Evolutionary conservation across 2,888 invertebrate species (phyloP), one percentile per base, ranked within the genome.

Genomic region (Heliconius hortense): DNA sequence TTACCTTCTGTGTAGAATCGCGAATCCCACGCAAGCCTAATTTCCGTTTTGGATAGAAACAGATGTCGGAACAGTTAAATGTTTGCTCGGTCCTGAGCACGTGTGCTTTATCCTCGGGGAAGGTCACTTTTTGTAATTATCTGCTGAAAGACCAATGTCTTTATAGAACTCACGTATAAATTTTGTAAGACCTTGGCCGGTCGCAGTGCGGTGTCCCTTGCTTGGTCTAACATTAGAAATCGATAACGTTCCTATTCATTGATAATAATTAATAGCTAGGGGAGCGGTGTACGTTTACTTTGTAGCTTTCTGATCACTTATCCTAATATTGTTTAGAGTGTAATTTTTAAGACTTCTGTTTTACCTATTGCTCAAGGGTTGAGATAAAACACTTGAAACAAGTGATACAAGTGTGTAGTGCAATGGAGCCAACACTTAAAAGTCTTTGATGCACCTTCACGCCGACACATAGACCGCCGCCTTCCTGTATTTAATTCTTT

Each of bases 321-420:
- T 79, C 82, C 83, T 86, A 86, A 89, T 89, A 82, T 83, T 88
- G 85, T 88, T 88, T 89, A 85, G 84, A 89, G 90, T 90, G 90
- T 91, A 90, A 91, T 88, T 93, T 92, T 78, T 91, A 92, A 83
- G 85, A 84, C 89, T 91, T 89, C 92, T 89, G 90, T 91, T 89
- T 90, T 90, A 90, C 90, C 89, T 89, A 84, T 83, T 82, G 83
- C 82, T 91, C 90, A 84, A 91, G 90, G 88, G 88, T 87, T 88
- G 82, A 86, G 92, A 91, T 92, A 92, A 92, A 83, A 81, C 75
- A 77, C 75, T 76, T 89, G 31, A 35, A 35, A 35, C 88, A 84
- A 91, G 91, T 88, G 88, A 82, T 84, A 83, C 82, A 84, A 91
- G 90, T 90, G 86, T 86, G 84, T 83, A 84, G 84, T 81, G 82